A percentile compares a stretch with the other conserved stretches of the same genome.
Evolutionary conservation across 1,140 invertebrate species (phyloP).

Genomic region (Drosophila pallidifrons): DNA sequence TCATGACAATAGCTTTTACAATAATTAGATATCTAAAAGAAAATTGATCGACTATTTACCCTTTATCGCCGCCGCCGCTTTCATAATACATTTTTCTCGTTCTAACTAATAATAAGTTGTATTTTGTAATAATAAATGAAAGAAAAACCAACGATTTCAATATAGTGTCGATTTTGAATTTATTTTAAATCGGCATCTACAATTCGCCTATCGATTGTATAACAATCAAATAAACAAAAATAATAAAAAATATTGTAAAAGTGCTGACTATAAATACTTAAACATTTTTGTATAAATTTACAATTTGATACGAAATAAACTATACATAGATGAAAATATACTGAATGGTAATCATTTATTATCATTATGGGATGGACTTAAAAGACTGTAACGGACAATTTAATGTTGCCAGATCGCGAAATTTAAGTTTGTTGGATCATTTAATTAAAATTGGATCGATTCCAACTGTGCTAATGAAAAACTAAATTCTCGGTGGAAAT

Average conservation of each 20-base stretch:
- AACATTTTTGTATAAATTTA: slow-evolving; percentile 70
- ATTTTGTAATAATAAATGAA: slow-evolving; percentile 72
- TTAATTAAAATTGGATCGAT: neutral
- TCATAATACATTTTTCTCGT: slow-evolving; percentile 64
- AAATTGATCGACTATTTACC: slow-evolving; percentile 29
- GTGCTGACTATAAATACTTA: slow-evolving; percentile 59
- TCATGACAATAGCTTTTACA: slow-evolving; percentile 69
- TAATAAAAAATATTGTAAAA: slow-evolving; percentile 54
- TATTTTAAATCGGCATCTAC: slow-evolving; percentile 25
- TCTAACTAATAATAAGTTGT: slow-evolving; percentile 74
- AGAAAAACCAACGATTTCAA: slow-evolving; percentile 67
- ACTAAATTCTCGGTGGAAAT: neutral
- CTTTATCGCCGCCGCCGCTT: slow-evolving; percentile 32
- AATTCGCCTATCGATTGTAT: slow-evolving; percentile 68
- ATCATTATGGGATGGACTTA: neutral
- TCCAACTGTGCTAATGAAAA: neutral
- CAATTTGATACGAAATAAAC: slow-evolving; percentile 77
- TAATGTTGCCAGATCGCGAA: neutral
- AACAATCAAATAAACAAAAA: slow-evolving; percentile 42
- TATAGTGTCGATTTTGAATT: slow-evolving; percentile 43
- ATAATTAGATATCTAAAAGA: slow-evolving; percentile 32
- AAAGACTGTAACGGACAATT: neutral
- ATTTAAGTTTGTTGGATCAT: neutral
- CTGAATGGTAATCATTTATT: neutral
- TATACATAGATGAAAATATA: slow-evolving; percentile 38